These are phyloP conservation scores for Pangasius krempfi DNA, from an alignment of 2,797 vertebrate species.

Conservation along the genomic window DNA sequence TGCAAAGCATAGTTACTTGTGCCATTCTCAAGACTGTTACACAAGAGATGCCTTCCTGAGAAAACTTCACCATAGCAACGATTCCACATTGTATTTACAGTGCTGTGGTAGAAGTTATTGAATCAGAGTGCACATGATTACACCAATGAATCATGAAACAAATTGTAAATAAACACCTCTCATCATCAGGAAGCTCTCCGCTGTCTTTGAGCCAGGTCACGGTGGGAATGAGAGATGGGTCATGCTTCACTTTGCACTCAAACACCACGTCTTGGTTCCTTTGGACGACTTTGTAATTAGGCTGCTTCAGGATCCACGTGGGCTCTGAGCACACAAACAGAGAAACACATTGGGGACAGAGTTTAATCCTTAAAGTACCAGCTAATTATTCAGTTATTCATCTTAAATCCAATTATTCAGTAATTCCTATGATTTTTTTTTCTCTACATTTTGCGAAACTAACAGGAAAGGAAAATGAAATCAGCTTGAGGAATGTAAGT, in stretches of 20 bases:
- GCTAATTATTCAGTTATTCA: slow-evolving; percentile 15
- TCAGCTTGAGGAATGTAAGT: neutral
- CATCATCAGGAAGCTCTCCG: slow-evolving; percentile 85
- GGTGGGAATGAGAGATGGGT: slow-evolving; percentile 81
- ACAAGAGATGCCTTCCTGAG: neutral
- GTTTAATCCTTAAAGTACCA: neutral
- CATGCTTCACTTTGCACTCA: slow-evolving; percentile 92
- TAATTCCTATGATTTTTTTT: neutral
- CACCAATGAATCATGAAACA: neutral
- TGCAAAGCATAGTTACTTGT: neutral
- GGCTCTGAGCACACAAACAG: slow-evolving; percentile 80
- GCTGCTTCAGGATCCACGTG: slow-evolving; percentile 90
- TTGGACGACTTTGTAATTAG: slow-evolving; percentile 86
- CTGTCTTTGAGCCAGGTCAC: slow-evolving; percentile 89
- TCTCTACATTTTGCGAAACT: neutral
- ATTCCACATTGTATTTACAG: neutral
- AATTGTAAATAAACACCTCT: slow-evolving; percentile 75
- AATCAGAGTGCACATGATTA: too few species aligned
- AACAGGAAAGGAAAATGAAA: neutral
- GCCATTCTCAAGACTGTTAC: neutral
- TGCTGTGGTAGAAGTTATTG: neutral
- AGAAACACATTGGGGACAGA: neutral
- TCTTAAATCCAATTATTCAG: neutral
- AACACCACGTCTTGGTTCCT: slow-evolving; percentile 83
- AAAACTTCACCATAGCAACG: neutral